phyloP scores from a whole-genome alignment of 92 coral and sea anemone species.

The Zoanthus sansibaricus region DNA sequence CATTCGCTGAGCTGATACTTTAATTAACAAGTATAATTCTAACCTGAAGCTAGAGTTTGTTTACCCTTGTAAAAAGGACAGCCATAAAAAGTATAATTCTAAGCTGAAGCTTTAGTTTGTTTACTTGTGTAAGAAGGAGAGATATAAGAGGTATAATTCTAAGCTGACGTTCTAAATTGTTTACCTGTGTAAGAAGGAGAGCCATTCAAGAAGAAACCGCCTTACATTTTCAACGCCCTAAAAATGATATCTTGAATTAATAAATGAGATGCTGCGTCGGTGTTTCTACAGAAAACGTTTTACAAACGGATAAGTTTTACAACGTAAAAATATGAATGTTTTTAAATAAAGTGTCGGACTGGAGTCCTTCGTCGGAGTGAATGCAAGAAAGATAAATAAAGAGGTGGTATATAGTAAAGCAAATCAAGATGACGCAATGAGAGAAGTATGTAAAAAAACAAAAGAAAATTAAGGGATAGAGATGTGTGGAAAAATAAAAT shows the following conservation, averaged over 20 bases:
- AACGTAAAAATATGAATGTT: background rate
- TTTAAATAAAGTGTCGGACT: too few relatives aligned
- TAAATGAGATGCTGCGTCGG: background rate
- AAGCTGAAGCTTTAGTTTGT: background rate
- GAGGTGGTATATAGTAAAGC: too few relatives aligned
- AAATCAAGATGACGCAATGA: too few relatives aligned
- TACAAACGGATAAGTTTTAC: background rate
- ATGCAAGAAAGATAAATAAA: too few relatives aligned
- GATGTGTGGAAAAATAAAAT: too few relatives aligned
- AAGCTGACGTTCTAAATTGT: background rate
- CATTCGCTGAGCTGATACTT: background rate
- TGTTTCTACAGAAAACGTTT: too few relatives aligned
- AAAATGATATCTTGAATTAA: background rate
- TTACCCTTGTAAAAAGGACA: slow-evolving; percentile 93
- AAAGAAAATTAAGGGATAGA: too few relatives aligned
- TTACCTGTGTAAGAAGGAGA: slow-evolving; percentile 94
- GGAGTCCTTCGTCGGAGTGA: too few relatives aligned
- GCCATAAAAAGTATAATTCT: slow-evolving; percentile 52
- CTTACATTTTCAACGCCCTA: slow-evolving; percentile 98
- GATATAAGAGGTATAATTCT: background rate
- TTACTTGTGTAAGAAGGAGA: background rate
- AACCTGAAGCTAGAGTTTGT: background rate
- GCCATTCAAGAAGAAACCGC: slow-evolving; percentile 93
- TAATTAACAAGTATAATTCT: background rate
- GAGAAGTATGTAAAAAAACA: too few relatives aligned